Evolutionary conservation across 2,797 vertebrate genomes (phyloP).

Genomic region (Linurgus olivaceus): DNA sequence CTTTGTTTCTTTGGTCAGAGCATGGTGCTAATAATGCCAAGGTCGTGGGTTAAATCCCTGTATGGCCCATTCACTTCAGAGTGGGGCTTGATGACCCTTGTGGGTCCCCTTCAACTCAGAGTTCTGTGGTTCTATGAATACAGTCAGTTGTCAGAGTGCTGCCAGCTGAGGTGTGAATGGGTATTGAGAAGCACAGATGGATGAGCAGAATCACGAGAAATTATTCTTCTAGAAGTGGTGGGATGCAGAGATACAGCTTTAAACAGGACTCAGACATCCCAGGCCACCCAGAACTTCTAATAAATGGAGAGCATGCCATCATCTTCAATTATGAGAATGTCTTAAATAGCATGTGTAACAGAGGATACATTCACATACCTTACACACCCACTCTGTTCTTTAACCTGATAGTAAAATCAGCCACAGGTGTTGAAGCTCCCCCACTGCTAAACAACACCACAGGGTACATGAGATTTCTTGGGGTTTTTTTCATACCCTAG

Average conservation of each 20-base stretch:
- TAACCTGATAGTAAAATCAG: not conserved
- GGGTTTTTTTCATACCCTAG: not conserved
- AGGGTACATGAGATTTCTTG: not conserved
- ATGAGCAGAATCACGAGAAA: not conserved
- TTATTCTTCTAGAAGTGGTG: not conserved
- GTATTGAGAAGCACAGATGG: not conserved
- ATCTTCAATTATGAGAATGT: not conserved
- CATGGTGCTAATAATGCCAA: accelerated
- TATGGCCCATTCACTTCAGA: not conserved
- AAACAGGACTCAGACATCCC: not conserved
- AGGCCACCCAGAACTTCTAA: not conserved
- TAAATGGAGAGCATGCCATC: not conserved
- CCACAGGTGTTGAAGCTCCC: constrained; percentile 43
- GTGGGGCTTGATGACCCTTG: no score
- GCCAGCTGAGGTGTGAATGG: not conserved
- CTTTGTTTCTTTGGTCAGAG: not conserved
- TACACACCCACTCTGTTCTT: not conserved
- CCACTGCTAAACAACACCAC: constrained; percentile 50
- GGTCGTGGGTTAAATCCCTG: not conserved
- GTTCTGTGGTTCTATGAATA: not conserved
- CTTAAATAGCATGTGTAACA: not conserved
- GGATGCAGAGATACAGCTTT: not conserved
- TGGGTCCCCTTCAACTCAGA: not conserved
- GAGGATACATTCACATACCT: not conserved
- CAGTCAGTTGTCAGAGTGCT: not conserved